Conservation (phyloP, 2,888 invertebrate species). For the Drosophila heteroneura region DNA sequence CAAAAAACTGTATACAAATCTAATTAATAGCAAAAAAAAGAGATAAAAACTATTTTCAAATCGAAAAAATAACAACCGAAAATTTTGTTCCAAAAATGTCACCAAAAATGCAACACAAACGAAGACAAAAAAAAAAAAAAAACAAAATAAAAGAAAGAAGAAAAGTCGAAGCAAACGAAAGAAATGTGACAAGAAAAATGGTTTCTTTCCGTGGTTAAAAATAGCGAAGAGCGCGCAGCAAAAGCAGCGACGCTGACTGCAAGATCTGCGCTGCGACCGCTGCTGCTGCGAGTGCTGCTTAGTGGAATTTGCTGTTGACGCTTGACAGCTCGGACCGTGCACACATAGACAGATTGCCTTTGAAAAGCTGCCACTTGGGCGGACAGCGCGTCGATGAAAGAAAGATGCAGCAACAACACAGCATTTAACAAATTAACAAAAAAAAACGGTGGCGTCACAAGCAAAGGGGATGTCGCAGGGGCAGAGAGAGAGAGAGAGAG, state of each 20-base stretch:
- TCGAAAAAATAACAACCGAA: constrained; percentile 23
- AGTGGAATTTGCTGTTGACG: constrained; percentile 73
- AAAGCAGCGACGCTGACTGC: constrained; percentile 38
- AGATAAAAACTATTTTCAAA: constrained; percentile 3
- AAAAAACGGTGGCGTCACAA: constrained; percentile 39
- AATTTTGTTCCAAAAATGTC: constrained; percentile 74
- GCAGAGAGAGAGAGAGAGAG: no score
- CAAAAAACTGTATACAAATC: constrained; percentile 30
- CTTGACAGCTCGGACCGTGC: constrained; percentile 64
- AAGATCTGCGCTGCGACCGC: constrained; percentile 20
- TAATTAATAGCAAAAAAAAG: constrained; percentile 37
- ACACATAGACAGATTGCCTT: constrained; percentile 50
- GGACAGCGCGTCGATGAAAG: constrained; percentile 41
- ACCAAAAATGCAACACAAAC: constrained; percentile 62
- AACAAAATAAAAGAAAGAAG: constrained; percentile 1
- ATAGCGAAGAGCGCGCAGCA: constrained; percentile 48
- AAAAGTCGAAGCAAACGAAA: constrained; percentile 24
- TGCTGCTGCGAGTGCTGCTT: constrained; percentile 46
- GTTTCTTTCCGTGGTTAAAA: constrained; percentile 76
- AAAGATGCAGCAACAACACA: constrained; percentile 7
- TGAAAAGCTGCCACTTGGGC: constrained; percentile 45
- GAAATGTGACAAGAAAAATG: constrained; percentile 67
- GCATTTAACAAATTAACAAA: constrained; percentile 71
- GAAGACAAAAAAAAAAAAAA: constrained; percentile 22
- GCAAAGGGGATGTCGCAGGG: not conserved